phyloP scores from a whole-genome alignment of 2,888 invertebrate genomes.

The Aradus depressus region DNA sequence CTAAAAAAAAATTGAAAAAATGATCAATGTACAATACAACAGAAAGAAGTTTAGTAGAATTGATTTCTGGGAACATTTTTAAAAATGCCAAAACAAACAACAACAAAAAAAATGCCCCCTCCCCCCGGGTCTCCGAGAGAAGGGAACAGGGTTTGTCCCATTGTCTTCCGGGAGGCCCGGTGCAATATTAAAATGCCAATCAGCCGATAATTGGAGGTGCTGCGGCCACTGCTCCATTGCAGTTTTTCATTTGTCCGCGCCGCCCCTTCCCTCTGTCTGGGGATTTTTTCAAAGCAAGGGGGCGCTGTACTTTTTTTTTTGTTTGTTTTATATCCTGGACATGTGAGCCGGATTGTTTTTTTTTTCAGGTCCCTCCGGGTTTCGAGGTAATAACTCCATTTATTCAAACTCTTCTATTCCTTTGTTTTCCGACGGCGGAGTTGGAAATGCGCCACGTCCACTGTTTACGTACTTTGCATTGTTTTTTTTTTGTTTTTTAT shows the following conservation, averaged over 20 bases:
- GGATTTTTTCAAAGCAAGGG: too few relatives aligned
- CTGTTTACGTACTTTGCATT: too few relatives aligned
- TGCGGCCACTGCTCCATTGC: constrained; percentile 14
- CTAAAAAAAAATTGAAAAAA: too few relatives aligned
- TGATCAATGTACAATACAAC: too few relatives aligned
- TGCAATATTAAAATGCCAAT: constrained; percentile 27
- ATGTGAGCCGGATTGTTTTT: constrained; percentile 16
- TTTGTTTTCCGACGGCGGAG: too few relatives aligned
- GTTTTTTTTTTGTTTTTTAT: too few relatives aligned
- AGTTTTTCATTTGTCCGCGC: constrained; percentile 21
- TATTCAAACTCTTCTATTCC: constrained; percentile 15
- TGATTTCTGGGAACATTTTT: too few relatives aligned
- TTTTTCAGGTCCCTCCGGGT: constrained; percentile 6
- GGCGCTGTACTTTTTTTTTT: constrained; percentile 11
- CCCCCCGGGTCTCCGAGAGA: too few relatives aligned
- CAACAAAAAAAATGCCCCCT: too few relatives aligned
- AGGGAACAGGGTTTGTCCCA: not conserved
- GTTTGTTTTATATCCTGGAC: constrained; percentile 16
- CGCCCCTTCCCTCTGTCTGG: constrained; percentile 5
- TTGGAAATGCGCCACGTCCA: too few relatives aligned
- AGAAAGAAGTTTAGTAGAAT: too few relatives aligned
- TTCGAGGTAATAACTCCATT: constrained; percentile 19
- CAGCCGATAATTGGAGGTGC: constrained; percentile 25
- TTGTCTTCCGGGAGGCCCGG: constrained; percentile 10
- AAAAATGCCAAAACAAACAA: too few relatives aligned